These are phyloP conservation scores for Ophiothrix spiculata DNA, from an alignment of 35 echinoderm and acorn worm genomes.

Conservation along the genomic window DNA sequence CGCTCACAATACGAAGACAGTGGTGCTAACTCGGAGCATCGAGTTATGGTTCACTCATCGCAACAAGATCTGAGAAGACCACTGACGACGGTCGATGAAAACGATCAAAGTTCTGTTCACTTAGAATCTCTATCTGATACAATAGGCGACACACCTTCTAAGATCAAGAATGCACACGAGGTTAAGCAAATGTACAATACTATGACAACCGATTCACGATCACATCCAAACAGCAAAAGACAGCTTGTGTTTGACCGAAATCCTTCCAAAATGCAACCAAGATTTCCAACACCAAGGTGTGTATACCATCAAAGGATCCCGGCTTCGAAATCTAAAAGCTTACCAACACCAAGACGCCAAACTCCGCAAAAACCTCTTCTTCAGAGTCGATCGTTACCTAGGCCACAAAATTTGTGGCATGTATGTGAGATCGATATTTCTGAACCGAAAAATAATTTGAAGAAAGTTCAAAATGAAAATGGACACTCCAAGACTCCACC, in stretches of 20 bases:
- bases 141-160: background rate
- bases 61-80: background rate
- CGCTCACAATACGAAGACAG: background rate
- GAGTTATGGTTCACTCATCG: background rate
- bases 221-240: slow-evolving; percentile 15
- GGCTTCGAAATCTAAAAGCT: background rate
- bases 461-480: too few relatives aligned
- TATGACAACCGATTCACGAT: slow-evolving; percentile 11
- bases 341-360: background rate
- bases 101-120: slow-evolving; percentile 12
- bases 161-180: slow-evolving; percentile 44
- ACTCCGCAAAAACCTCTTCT: too few relatives aligned
- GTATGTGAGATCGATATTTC: background rate
- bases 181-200: slow-evolving; percentile 43
- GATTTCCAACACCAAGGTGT: background rate
- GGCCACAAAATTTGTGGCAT: too few relatives aligned
- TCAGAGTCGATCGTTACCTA: too few relatives aligned
- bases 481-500: too few relatives aligned
- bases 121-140: slow-evolving; percentile 21
- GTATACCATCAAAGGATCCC: background rate
- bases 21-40: background rate
- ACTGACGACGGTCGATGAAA: background rate
- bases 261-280: background rate
- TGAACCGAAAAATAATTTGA: background rate
- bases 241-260: slow-evolving; percentile 36